phyloP scores from a whole-genome alignment of 2,113 vertebrate genomes.

The Aleadryas rufinucha region DNA sequence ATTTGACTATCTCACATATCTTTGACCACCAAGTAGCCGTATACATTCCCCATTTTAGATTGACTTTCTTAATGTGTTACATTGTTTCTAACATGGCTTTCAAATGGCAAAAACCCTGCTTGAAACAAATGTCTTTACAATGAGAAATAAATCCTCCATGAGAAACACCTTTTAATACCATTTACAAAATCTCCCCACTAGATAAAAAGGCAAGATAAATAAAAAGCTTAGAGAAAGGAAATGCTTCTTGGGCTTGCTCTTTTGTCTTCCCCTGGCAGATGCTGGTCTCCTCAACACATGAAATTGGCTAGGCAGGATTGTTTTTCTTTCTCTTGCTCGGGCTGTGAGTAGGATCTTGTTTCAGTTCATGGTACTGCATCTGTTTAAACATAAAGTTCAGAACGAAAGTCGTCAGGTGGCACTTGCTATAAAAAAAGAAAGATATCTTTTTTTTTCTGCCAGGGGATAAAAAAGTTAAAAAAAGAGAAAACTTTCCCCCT shows the following conservation, averaged over 20 bases:
- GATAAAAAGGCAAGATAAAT: conserved; percentile 75
- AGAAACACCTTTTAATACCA: conserved; percentile 73
- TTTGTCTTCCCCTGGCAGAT: conserved; percentile 74
- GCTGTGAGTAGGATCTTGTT: conserved; percentile 91
- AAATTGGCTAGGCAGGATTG: conserved; percentile 84
- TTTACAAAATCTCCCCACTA: conserved; percentile 72
- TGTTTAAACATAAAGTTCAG: conserved; percentile 91
- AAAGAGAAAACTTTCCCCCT: background rate
- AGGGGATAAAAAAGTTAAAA: background rate
- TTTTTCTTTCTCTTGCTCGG: conserved; percentile 98
- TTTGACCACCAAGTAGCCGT: background rate
- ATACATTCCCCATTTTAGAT: background rate
- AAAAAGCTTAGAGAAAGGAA: conserved; percentile 70
- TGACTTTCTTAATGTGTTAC: background rate
- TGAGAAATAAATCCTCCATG: conserved; percentile 49
- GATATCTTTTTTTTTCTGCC: background rate
- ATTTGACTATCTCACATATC: background rate
- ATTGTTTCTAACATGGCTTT: conserved; percentile 31
- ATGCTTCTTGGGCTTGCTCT: conserved; percentile 62
- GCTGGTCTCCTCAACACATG: conserved; percentile 64
- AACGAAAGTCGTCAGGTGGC: conserved; percentile 74
- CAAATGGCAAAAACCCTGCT: conserved; percentile 8
- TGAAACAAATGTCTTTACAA: conserved; percentile 67
- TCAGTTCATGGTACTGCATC: conserved; percentile 97
- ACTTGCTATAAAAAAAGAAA: conserved; percentile 43